Evolutionary conservation across 2,797 vertebrate species (phyloP), one percentile per base, ranked within the genome.

Genomic region (Acipenser ruthenus): DNA sequence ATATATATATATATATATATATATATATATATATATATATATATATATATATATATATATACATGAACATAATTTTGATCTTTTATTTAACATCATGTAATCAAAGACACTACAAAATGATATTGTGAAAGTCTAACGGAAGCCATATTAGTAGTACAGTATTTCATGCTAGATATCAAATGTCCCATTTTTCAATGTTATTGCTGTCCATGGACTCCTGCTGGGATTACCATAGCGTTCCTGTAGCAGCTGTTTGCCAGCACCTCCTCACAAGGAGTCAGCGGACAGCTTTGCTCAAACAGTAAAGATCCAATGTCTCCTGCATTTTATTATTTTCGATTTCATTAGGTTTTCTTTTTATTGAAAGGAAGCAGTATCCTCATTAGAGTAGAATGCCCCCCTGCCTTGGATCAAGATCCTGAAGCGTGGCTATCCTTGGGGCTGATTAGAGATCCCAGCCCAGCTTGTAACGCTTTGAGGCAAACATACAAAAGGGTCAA

Each of bases 401-500:
- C 63, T 65, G 58, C 60, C 58, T 59, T 47, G 61, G 18, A 49
- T 49, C 63, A 65, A 18, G 59, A 61, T 23, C 10, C 48, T 50
- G n/a, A 52, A 10, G 53, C 37, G 53, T 59, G 6, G 37, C 50
- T 47, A 7, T 52, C 64, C 59, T 49, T 49, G 52, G 6, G 12
- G 37, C 8, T 51, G 52, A 15, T 6, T 13, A 64, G 8, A 23
- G 49, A 52, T 50, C 6, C 10, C 6, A 50, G 11, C 50, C 9
- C 63, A 51, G 2, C 7, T 37, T 37, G 23, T 3, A 37, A 37
- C 18, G 18, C 2, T 10, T 49, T 50, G 8, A 65, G 15, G 8
- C 63, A 47, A 5, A 10, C 15, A 65, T 15, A 47, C 5, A 50
- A 12, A 18, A 23, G 10, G 52, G 10, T 18, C 12, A 23, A 7